phyloP scores from a whole-genome alignment of 2,888 invertebrate genomes.

The Patella ulyssiponensis region DNA sequence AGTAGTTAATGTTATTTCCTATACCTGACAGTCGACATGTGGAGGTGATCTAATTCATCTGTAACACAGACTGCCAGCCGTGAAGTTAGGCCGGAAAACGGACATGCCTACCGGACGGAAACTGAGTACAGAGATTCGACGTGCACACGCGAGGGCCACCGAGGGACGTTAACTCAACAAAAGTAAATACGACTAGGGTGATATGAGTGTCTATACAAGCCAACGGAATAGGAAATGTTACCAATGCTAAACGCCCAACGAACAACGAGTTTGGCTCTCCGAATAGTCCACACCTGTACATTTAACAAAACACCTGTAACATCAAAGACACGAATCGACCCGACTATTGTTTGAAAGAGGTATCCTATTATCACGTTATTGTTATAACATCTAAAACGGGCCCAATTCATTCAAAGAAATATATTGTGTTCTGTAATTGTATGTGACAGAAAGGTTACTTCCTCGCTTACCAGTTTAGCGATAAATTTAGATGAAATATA shows the following conservation, averaged over 20 bases:
- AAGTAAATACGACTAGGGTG: neutral
- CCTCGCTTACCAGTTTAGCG: too few relatives aligned
- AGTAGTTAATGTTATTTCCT: neutral
- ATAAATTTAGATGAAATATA: too few relatives aligned
- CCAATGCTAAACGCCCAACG: constrained; percentile 16
- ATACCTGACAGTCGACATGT: neutral
- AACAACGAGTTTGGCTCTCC: constrained; percentile 17
- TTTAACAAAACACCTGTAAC: constrained; percentile 25
- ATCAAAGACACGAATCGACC: constrained; percentile 20
- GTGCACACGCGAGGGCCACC: neutral
- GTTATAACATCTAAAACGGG: constrained; percentile 8
- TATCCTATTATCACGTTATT: constrained; percentile 24
- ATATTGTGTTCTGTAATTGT: too few relatives aligned
- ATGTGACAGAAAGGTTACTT: too few relatives aligned
- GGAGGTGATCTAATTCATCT: neutral
- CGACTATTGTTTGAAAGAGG: constrained; percentile 21
- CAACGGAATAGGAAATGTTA: constrained; percentile 20
- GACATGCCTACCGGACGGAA: neutral
- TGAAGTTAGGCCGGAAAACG: neutral
- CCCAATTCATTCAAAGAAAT: too few relatives aligned
- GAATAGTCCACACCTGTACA: constrained; percentile 26
- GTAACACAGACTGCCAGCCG: neutral
- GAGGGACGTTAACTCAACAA: neutral
- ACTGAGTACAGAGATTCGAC: neutral
- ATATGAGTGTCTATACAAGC: neutral